Base-by-base conservation (phyloP, 2,888 invertebrate genomes). In the Papilio elwesi region DNA sequence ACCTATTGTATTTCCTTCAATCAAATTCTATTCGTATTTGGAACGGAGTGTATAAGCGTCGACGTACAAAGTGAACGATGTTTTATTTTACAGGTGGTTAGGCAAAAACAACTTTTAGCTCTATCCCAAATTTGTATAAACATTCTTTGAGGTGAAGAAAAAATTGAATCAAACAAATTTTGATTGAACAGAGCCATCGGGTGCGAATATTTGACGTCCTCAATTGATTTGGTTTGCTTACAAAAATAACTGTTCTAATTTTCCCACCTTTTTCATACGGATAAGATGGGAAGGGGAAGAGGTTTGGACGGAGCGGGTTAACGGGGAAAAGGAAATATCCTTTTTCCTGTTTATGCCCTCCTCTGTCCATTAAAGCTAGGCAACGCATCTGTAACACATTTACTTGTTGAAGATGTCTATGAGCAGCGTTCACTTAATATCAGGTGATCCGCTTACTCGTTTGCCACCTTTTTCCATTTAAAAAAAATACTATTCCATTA, bases 111-210 rank as follows among this genome's bases (percentile, higher is more conserved):
- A 67, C 55, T 55, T 67, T 12, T 62, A 36, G 36, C 6, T 43
- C n/a, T 59, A 59, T n/a, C 38, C n/a, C n/a, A 55, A 55, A 16
- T 15, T 55, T 67, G 36, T 16, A 16, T 53, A 53, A 67, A 67
- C 53, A 67, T 55, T 67, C 15, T n/a, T 67, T 67, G 67, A 55
- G 52, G 67, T 13, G 55, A 53, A 55, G 16, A 67, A 67, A 53
- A 53, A 36, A 51, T 6, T 51, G 16, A 47, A 67, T 67, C 67
- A 67, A 67, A 67, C 55, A 55, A 47, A 67, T 55, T 55, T 38
- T 47, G 67, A 47, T 67, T 55, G 6, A 38, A 26, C 16, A 8
- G 11, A 57, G 3, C 57, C 36, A 26, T n/a, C 10, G 52, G 11
- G 8, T 38, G 38, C 15, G 43, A 11, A 65, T 10, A 43, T 67